A percentile compares a stretch with the other conserved stretches of the same genome.
phyloP scores from a whole-genome alignment of 2,888 invertebrate species.

The Oegoconia quadripuncta region DNA sequence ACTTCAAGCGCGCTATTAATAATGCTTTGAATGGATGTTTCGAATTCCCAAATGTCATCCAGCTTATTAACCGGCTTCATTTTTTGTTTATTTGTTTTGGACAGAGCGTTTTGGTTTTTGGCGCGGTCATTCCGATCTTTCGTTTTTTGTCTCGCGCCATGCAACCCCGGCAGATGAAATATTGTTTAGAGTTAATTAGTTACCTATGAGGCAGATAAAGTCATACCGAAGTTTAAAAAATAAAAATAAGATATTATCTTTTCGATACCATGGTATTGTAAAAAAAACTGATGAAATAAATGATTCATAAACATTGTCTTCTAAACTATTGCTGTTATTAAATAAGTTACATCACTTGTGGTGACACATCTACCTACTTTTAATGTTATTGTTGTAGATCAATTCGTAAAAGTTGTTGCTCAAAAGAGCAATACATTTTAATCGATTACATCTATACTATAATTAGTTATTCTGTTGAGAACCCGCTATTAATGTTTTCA shows the following conservation, averaged over 20 bases:
- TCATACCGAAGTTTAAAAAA: no score
- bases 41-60: constrained; percentile 78
- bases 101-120: constrained; percentile 72
- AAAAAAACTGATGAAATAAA: no score
- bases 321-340: no score
- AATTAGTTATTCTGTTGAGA: neutral
- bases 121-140: constrained; percentile 73
- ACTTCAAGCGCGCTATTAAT: constrained; percentile 71
- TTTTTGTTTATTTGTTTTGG: constrained; percentile 77
- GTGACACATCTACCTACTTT: no score
- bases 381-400: no score
- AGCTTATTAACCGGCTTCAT: constrained; percentile 76
- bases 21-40: constrained; percentile 73
- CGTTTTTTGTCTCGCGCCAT: constrained; percentile 72
- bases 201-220: constrained; percentile 48
- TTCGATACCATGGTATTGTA: no score
- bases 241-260: no score
- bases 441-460: no score
- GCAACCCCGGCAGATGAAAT: constrained; percentile 69
- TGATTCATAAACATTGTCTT: no score
- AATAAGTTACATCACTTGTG: no score
- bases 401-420: no score
- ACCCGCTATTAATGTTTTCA: constrained; percentile 27
- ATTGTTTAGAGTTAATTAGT: constrained; percentile 77
- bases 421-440: no score